Base-by-base conservation (phyloP, 2,888 invertebrate species). In the Carabus problematicus region DNA sequence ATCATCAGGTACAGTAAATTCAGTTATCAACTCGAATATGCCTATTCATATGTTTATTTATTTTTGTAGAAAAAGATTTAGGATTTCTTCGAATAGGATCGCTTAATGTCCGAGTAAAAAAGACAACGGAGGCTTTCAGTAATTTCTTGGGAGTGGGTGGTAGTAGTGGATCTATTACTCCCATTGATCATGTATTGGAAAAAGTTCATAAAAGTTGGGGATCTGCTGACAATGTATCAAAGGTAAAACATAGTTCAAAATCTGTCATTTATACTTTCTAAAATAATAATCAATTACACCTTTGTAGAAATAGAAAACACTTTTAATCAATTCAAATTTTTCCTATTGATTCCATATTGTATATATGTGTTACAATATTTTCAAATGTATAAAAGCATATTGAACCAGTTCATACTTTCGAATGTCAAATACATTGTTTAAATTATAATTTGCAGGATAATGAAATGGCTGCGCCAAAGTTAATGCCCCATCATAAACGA, bases 81-180 rank as follows among this genome's bases (percentile, higher is more conserved):
- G 91, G 94, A 75, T 95, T 95, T 83, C 89, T 95, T 74, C 89
- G 95, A 79, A 95, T 95, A 84, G 95, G 95, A 76, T 95, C 95
- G 16, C 84, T 95, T 81, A 95, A 95, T 84, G 94, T 95, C 58
- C 88, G 94, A 78, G 94, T 95, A 76, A 95, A 95, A 84, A 94
- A 93, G 83, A 95, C 95, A 58, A 94, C 95, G 70, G 95, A 95
- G 81, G 94, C 94, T 16, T 93, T 95, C 84, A 94, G 94, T 83
- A 92, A 94, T 80, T 94, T 95, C 81, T 85, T 95, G 75, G 94
- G 94, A 72, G 93, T 93, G 75, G 92, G 91, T 64, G 84, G 85
- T 60, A 85, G 84, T 47, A 29, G 29, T 29, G 81, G 76, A 16
- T 74, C 77, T 4, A 77, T 82, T 8, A 79, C 76, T 70, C 80